Evolutionary conservation across 2,797 vertebrate genomes (phyloP), one percentile per base, ranked within the genome.

Genomic region (Gymnoscopelus microlampas): DNA sequence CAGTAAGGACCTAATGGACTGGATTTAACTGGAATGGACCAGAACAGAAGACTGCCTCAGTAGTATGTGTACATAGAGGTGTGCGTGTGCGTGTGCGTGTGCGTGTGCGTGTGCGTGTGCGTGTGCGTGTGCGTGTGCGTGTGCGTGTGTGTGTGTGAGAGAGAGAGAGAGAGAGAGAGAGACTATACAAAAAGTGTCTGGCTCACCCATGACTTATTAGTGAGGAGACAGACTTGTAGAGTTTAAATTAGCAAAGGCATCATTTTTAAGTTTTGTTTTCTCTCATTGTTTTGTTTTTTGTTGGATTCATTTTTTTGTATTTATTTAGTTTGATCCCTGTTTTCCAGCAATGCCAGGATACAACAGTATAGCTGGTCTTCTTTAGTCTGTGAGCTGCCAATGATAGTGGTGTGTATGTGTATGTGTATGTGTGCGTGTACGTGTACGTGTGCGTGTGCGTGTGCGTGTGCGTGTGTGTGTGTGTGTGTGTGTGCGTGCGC

Each of bases 281-380:
- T 13, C 49, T 54, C n/a, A n/a, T 75, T 75, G 62, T 70, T 35
- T 7, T 70, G 53, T 58, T 64, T 76, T 77, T 64, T 68, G 39
- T 71, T 72, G 67, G 69, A 63, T 75, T 76, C 62, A 63, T 58
- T 66, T 26, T 77, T 71, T 79, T 74, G 78, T 81, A 87, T 71
- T 85, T 88, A 86, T 86, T 83, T 79, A 53, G 39, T 59, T 56
- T 23, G 11, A n/a, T 14, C 15, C 26, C 48, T 85, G 64, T 70
- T 75, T 63, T 50, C 76, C 74, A 74, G 54, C 64, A 69, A 71
- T 54, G 77, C 70, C 62, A 65, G 73, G 53, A 44, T 44, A 79
- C 68, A 44, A 65, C 67, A 71, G 76, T 53, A 62, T 76, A 50
- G 60, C 63, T 61, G 68, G 53, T 6, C 67, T 66, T 44, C 62